Base-by-base conservation (phyloP, 2,113 vertebrate species). In the Artemisiospiza belli region DNA sequence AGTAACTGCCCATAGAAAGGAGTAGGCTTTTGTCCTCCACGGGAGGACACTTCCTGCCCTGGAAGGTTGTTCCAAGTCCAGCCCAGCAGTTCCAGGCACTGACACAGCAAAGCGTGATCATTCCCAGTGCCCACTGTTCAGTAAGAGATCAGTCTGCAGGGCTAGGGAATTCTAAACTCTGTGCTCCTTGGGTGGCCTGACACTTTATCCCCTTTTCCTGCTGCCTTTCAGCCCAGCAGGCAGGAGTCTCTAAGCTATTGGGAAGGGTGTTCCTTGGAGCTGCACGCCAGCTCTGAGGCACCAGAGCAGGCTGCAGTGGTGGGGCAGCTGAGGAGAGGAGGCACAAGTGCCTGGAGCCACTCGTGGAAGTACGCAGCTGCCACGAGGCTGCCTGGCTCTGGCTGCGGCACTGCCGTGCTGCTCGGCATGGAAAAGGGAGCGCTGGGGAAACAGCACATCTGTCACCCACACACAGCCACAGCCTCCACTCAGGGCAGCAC, bases 371-470 rank as follows among this genome's bases (percentile, higher is more conserved):
- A 24, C 23, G 67, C 98, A 98, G 98, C 98, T 98, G 98, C 97
- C 76, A 94, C 83, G 92, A 96, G 96, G 81, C 97, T 93, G 94
- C 61, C 66, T 96, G 97, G 97, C 94, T 94, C 88, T 4, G 73
- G 92, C 93, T 85, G 62, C 81, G 75, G 95, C 96, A 96, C 93
- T 68, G 93, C 97, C 5, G 81, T 89, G 66, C 76, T 93, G 98
- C 99, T 98, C 98, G 98, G 99, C 98, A 98, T 98, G 99, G 98
- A 99, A 98, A 97, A 74, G 91, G 80, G 94, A 98, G 97, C 92
- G 68, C 96, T 95, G 97, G 98, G 98, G 98, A 98, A 98, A 97
- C 87, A 62, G 96, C 98, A 98, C 99, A 99, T 99, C 99, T 99
- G 99, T 99, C 98, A 97, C 98, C 97, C 98, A 97, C 91, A 93